Percentiles rank a stretch among this genome's conserved stretches.
Conservation (phyloP, 2,888 invertebrate genomes). For the Melitaea athalia region DNA sequence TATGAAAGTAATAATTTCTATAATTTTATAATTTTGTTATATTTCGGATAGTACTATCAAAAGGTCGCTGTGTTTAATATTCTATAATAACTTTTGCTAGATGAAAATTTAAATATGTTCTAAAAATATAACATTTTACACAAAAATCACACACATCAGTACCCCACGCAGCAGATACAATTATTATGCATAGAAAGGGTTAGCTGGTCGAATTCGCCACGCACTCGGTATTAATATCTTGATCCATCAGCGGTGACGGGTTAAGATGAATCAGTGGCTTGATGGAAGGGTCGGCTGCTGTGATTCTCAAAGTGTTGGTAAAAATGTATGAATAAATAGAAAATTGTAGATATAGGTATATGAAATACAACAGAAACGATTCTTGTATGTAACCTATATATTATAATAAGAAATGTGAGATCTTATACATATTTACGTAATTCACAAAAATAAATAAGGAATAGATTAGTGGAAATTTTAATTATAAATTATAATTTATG, state of each 20-base stretch:
- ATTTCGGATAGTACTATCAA: too few species aligned
- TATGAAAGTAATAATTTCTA: too few species aligned
- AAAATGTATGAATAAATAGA: not conserved
- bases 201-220: constrained; percentile 78
- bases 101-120: too few species aligned
- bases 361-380: not conserved
- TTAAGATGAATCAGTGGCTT: constrained; percentile 75
- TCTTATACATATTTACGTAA: not conserved
- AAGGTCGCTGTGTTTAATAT: too few species aligned
- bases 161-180: constrained; percentile 33
- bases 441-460: not conserved
- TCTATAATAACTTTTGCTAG: too few species aligned
- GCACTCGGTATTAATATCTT: constrained; percentile 80
- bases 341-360: too few species aligned
- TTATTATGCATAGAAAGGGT: constrained; percentile 62
- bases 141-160: constrained; percentile 35
- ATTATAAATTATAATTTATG: not conserved
- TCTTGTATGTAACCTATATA: not conserved
- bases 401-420: not conserved
- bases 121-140: not conserved
- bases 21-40: too few species aligned
- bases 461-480: not conserved
- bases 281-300: constrained; percentile 52
- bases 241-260: constrained; percentile 80
- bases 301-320: constrained; percentile 51